Conservation (phyloP, 1,140 invertebrate species). For the Neocloeon triangulifer region DNA sequence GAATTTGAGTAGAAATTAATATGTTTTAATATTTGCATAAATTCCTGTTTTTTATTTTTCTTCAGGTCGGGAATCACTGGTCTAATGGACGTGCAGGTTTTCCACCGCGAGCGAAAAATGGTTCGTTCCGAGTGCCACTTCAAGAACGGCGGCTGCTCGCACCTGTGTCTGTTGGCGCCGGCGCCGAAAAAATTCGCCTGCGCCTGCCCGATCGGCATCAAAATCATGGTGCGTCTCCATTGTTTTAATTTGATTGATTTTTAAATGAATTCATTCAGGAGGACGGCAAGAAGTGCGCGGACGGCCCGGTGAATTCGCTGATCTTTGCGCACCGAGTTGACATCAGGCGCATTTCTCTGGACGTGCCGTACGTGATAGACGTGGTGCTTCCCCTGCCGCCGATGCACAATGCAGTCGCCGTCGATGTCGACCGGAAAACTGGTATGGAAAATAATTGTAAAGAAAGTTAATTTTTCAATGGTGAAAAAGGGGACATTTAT, state of each 20-base stretch:
- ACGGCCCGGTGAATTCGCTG: constrained; percentile 47
- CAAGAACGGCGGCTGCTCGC: constrained; percentile 69
- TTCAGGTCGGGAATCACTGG: constrained; percentile 40
- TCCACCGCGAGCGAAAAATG: constrained; percentile 40
- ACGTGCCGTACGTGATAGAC: constrained; percentile 65
- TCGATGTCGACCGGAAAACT: constrained; percentile 56
- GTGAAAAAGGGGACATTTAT: constrained; percentile 40
- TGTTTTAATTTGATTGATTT: no score
- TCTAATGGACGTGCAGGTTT: constrained; percentile 67
- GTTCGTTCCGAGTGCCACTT: constrained; percentile 36
- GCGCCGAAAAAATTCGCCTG: constrained; percentile 37
- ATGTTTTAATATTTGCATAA: no score
- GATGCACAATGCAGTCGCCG: constrained; percentile 56
- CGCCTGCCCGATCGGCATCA: constrained; percentile 71
- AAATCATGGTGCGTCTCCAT: constrained; percentile 34
- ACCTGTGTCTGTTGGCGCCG: constrained; percentile 67
- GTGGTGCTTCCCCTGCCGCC: constrained; percentile 56
- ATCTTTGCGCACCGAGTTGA: constrained; percentile 62
- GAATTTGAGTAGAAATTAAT: no score
- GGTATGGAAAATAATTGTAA: no score
- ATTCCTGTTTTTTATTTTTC: constrained; percentile 2
- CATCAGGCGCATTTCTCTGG: constrained; percentile 62
- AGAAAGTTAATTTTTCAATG: neutral
- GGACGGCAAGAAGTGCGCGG: constrained; percentile 46
- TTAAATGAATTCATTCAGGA: constrained; percentile 22